These are phyloP conservation scores for Oreotrochilus melanogaster DNA, from an alignment of 2,113 vertebrate species.

Conservation along the genomic window DNA sequence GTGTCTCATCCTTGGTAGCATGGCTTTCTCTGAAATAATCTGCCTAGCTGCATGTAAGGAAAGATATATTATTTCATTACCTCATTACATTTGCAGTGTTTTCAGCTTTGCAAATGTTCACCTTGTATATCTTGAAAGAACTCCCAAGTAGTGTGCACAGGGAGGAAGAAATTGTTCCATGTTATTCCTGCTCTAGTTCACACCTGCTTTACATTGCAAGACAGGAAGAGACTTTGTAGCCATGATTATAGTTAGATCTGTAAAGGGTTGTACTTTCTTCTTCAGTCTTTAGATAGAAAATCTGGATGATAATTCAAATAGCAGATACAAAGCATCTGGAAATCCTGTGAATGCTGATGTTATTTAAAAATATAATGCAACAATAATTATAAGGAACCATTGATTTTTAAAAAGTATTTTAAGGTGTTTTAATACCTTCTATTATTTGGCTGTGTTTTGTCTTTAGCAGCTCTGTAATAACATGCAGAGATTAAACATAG, in stretches of 20 bases:
- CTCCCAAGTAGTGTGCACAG: not conserved
- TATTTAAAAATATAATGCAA: not conserved
- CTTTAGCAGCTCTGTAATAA: not conserved
- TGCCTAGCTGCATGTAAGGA: not conserved
- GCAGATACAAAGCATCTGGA: slow-evolving; percentile 5
- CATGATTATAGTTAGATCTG: not conserved
- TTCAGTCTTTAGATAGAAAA: not conserved
- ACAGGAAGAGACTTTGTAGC: not conserved
- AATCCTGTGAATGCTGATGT: not conserved
- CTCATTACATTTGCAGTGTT: not conserved
- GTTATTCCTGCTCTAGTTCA: not conserved
- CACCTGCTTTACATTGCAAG: not conserved
- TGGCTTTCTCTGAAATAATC: not conserved
- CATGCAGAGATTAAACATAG: not conserved
- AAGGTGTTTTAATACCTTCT: not conserved
- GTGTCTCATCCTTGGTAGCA: too few species aligned
- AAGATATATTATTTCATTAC: not conserved
- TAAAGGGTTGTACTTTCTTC: not conserved
- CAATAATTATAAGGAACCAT: not conserved
- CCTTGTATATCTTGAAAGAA: not conserved
- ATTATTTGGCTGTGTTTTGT: not conserved
- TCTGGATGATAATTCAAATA: not conserved
- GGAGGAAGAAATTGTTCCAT: not conserved
- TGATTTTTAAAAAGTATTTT: not conserved
- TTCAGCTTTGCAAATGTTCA: not conserved